Evolutionary conservation across 2,888 invertebrate genomes (phyloP).

Genomic region (Eristalis arbustorum): DNA sequence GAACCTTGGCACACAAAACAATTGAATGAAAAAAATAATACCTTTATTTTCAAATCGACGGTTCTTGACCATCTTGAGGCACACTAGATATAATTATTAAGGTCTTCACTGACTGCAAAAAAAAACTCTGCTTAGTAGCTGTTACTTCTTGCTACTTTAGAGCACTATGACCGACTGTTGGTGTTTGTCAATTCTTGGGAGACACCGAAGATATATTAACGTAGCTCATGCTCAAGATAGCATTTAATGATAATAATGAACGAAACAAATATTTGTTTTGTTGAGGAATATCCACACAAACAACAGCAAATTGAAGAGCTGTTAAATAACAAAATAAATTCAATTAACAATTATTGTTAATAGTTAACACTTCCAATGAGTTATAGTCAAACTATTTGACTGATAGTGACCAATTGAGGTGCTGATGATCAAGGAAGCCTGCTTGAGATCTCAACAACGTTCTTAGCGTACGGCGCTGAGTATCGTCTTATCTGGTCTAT

Average conservation of each 20-base stretch:
- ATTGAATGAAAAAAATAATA: slow-evolving; percentile 56
- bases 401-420: background rate
- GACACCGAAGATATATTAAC: slow-evolving; percentile 5
- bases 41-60: slow-evolving; percentile 76
- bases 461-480: background rate
- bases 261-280: slow-evolving; percentile 39
- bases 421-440: background rate
- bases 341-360: background rate
- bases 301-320: background rate
- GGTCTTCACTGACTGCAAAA: background rate
- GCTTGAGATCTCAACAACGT: background rate
- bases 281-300: background rate
- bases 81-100: background rate
- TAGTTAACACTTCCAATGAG: background rate
- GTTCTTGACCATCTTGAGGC: slow-evolving; percentile 75
- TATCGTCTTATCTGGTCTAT: background rate
- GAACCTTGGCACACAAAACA: slow-evolving; percentile 6
- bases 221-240: background rate
- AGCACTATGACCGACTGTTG: slow-evolving; percentile 58
- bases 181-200: slow-evolving; percentile 23
- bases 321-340: background rate
- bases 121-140: background rate
- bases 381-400: background rate
- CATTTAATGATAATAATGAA: slow-evolving; percentile 33
- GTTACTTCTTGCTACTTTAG: slow-evolving; percentile 27